Evolutionary conservation across 2,888 invertebrate genomes (phyloP), one percentile per base, ranked within the genome.

Genomic region (Scaptomyza reducta): DNA sequence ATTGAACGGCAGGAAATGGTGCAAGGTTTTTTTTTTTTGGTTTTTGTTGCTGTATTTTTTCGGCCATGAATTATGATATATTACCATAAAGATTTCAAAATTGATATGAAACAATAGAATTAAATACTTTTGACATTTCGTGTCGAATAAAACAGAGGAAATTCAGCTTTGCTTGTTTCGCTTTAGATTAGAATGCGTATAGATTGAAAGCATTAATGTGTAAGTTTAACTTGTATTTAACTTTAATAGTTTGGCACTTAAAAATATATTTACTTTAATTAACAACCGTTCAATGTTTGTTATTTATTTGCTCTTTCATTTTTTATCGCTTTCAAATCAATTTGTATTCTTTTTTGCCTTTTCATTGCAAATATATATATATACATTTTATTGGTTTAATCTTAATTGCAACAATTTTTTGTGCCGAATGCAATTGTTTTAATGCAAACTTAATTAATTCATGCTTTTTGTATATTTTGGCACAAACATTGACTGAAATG

Each of bases 1-100:
- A 76, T 79, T 79, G 79, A 49, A 62, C 61, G 49, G 38, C 77
- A 74, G 77, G 65, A 78, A 80, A 80, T 69, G 58, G 45, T 55
- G 55, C 71, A 50, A 58, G 44, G 35, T 49, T 42, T 16, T 40
- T 9, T 40, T 14, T 16, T 9, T 35, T n/a, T n/a, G 1, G 33
- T 33, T 33, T 14, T n/a, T 35, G 6, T n/a, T 35, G n/a, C 6
- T n/a, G 13, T 7, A 14, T 38, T 38, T 38, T 38, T 33, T 61
- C 59, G 57, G 58, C 29, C 51, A 78, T 76, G 68, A 71, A 71
- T 78, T 68, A 78, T 60, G 46, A 67, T 65, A 53, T 45, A 41
- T 63, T 40, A n/a, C 49, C 46, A 35, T 45, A 74, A 70, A 75
- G 70, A 62, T 70, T 66, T 56, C 11, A 44, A 7, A 13, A 18